phyloP scores from a whole-genome alignment of 2,797 vertebrate species.

The Pitangus sulphuratus region DNA sequence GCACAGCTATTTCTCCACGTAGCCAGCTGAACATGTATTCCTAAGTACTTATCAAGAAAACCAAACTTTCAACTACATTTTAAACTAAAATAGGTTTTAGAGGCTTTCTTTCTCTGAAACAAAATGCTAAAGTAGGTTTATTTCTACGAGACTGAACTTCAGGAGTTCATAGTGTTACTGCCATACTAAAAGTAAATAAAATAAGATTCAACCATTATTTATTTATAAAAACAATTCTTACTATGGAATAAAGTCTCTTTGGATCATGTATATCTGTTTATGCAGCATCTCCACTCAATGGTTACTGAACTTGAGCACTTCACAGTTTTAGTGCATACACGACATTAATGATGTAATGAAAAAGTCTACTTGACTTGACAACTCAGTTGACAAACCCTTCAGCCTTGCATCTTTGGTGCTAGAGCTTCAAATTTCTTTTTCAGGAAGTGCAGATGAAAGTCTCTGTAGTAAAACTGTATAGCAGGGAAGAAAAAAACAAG shows the following conservation, averaged over 20 bases:
- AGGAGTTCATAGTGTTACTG: neutral
- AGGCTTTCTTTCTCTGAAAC: neutral
- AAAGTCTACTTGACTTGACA: neutral
- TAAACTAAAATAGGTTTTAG: conserved; percentile 5
- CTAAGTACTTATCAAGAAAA: neutral
- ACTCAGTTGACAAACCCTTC: neutral
- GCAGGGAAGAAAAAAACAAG: neutral
- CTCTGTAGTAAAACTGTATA: neutral
- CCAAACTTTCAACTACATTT: conserved; percentile 14
- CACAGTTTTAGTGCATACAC: neutral
- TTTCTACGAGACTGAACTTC: neutral
- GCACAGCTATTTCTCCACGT: conserved; percentile 7
- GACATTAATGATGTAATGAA: neutral
- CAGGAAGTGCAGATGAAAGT: neutral
- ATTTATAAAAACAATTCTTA: neutral
- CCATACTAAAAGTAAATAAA: neutral
- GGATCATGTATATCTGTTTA: neutral
- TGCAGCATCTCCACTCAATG: neutral
- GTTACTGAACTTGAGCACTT: neutral
- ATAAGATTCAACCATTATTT: neutral
- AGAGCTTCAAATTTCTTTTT: neutral
- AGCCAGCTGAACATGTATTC: conserved; percentile 15
- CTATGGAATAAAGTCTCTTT: neutral
- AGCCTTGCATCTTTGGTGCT: neutral
- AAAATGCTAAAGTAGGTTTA: neutral